phyloP scores from a whole-genome alignment of 2,113 vertebrate genomes.

The Martes martes region DNA sequence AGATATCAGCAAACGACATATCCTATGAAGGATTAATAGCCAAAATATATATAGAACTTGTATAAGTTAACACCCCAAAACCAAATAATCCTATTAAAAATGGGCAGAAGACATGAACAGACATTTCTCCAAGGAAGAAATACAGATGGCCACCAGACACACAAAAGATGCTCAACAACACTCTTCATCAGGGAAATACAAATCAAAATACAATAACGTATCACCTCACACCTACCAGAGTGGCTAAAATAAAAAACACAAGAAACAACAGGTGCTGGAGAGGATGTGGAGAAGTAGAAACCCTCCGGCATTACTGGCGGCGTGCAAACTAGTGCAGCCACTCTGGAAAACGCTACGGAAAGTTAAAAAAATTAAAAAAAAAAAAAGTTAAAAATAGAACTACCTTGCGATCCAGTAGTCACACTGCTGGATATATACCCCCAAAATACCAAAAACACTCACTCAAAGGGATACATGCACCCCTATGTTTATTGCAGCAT shows the following conservation, averaged over 20 bases:
- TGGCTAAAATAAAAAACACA: neutral
- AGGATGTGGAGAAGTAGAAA: neutral
- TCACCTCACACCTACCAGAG: neutral
- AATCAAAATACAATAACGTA: neutral
- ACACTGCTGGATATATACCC: neutral
- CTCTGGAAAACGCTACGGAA: neutral
- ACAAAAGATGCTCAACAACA: neutral
- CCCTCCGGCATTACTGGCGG: neutral
- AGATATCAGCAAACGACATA: neutral
- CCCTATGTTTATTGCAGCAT: neutral
- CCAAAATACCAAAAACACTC: neutral
- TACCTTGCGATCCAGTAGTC: neutral
- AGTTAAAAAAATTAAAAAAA: too few relatives aligned
- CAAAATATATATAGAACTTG: neutral
- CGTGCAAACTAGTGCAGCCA: neutral
- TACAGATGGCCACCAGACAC: neutral
- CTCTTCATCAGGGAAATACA: neutral
- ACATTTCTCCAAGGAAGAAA: neutral
- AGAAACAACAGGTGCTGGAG: neutral
- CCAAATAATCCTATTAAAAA: neutral
- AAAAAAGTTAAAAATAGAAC: neutral
- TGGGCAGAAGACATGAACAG: neutral
- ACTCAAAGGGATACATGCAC: neutral
- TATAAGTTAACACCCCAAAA: neutral
- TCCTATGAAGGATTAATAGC: neutral